Evolutionary conservation across 2,888 invertebrate genomes (phyloP), one percentile per base, ranked within the genome.

Genomic region (Xestobium rufovillosum): DNA sequence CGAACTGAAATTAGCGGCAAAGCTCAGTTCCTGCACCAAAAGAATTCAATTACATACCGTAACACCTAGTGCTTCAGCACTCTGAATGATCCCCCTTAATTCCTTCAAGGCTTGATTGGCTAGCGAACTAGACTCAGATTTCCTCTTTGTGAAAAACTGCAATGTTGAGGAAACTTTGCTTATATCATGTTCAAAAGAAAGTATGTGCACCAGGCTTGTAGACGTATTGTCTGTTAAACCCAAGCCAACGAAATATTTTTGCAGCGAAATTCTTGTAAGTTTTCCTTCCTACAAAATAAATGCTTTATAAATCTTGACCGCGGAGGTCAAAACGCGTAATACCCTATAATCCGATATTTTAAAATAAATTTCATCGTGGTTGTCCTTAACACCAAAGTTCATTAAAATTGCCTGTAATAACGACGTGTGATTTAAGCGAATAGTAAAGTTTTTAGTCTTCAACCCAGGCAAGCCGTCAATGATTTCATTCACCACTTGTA

Each of bases 371-470:
- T 72, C 69, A 31, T 67, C 62, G 50, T 77, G 76, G 43, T 78
- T 78, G 13, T 75, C 71, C 4, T 85, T 80, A 3, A 95, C 80
- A 3, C 85, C 87, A 53, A 83, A 87, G 43, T 85, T 79, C 35
- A 85, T 65, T 8, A 95, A 68, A 38, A 92, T 72, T 0, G 86
- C 82, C 48, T 79, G 72, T 40, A 91, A 58, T 3, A 92, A 61
- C 25, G 75, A 77, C 0, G 83, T 82, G 53, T 92, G 91, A 60
- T 89, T 91, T 41, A 92, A 61, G 36, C 81, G 76, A 37, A 90
- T 72, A 4, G 72, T 65, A 38, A 83, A 78, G 55, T 78, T 78
- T 26, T 79, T 73, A 19, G 75, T 76, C 37, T 74, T 70, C 2
- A 82, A 59, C 3, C 70, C 68, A 0, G 82, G 78, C 45, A 87